Conservation (phyloP, 1,140 invertebrate species). For the Vanessa atalanta region DNA sequence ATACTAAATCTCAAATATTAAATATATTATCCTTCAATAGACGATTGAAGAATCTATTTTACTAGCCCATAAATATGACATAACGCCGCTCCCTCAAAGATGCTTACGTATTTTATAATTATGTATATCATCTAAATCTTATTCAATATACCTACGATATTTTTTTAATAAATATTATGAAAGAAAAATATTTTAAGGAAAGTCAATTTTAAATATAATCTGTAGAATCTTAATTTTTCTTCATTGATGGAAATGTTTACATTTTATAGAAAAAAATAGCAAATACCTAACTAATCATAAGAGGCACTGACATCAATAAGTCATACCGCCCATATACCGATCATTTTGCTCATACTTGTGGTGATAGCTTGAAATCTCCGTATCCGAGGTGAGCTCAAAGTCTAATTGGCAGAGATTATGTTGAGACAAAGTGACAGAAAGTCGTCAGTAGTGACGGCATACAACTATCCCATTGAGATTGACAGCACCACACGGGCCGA, state of each 20-base stretch:
- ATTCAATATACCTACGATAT: no score
- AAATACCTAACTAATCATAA: not conserved
- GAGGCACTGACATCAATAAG: not conserved
- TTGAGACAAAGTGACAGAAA: slow-evolving; percentile 40
- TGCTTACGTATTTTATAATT: no score
- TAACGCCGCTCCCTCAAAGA: no score
- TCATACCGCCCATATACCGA: slow-evolving; percentile 2
- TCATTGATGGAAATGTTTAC: no score
- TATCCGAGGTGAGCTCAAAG: slow-evolving; percentile 45
- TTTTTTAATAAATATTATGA: no score
- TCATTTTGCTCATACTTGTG: slow-evolving; percentile 2
- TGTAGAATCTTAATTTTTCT: no score
- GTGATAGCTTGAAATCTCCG: slow-evolving; percentile 23
- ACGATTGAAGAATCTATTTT: not conserved
- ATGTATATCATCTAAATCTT: no score
- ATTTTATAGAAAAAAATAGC: not conserved
- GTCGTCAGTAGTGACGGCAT: slow-evolving; percentile 33
- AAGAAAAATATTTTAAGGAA: no score
- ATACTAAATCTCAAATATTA: slow-evolving; percentile 28
- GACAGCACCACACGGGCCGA: slow-evolving; percentile 3
- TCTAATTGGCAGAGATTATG: slow-evolving; percentile 57
- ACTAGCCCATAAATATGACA: no score
- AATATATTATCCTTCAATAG: not conserved
- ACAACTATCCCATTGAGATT: slow-evolving; percentile 45
- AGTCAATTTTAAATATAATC: no score